Percentiles rank a stretch among this genome's conserved stretches.
Conservation (phyloP, 2,113 vertebrate genomes). For the Osmerus mordax region DNA sequence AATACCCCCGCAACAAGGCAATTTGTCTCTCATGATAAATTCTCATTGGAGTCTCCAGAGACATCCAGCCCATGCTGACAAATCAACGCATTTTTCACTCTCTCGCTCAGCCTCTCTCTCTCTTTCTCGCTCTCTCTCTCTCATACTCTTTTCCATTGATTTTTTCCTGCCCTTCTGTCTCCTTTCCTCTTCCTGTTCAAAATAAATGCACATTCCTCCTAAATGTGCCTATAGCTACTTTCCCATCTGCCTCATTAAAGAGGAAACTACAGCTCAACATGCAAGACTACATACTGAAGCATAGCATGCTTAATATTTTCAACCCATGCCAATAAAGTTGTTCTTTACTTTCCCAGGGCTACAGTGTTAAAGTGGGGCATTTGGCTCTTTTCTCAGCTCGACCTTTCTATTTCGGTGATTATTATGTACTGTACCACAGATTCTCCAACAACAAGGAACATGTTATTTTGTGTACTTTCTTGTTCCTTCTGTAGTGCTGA, state of each 20-base stretch:
- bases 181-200: slow-evolving; percentile 22
- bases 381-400: too few species aligned
- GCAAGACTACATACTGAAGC: background rate
- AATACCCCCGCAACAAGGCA: slow-evolving; percentile 47
- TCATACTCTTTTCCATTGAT: slow-evolving; percentile 34
- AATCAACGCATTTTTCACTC: slow-evolving; percentile 68
- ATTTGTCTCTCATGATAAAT: slow-evolving; percentile 72
- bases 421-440: background rate
- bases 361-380: background rate
- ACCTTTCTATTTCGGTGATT: background rate
- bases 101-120: slow-evolving; percentile 7
- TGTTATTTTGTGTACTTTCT: too few species aligned
- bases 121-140: slow-evolving; percentile 14
- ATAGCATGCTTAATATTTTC: slow-evolving; percentile 3
- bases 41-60: slow-evolving; percentile 52
- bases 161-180: slow-evolving; percentile 32
- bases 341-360: slow-evolving; percentile 12
- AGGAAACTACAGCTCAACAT: background rate
- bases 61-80: slow-evolving; percentile 59
- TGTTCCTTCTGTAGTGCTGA: background rate
- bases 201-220: slow-evolving; percentile 2
- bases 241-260: slow-evolving; percentile 29
- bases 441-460: background rate
- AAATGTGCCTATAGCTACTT: slow-evolving; percentile 31
- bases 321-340: slow-evolving; percentile 7